Base-by-base conservation (phyloP, 2,888 invertebrate genomes). In the Megastigmus dorsalis region DNA sequence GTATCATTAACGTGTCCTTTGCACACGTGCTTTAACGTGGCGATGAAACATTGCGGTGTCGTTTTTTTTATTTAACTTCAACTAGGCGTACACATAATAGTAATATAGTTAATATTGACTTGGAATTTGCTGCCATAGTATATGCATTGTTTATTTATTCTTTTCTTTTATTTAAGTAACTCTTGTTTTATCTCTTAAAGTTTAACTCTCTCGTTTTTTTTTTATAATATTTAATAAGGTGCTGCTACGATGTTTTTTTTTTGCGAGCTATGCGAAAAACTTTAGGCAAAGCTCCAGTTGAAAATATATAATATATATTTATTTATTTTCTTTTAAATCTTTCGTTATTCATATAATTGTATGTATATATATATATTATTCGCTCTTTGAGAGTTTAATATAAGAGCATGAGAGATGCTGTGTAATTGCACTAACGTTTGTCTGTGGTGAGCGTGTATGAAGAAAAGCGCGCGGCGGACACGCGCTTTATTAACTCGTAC, bases 61-160 rank as follows among this genome's bases (percentile, higher is more conserved):
- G 18, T 28, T 73, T 57, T 41, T 52, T 28, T 73, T 57, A 28
- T 52, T 10, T 48, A 67, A 73, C 54, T 67, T 62, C 45, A 67
- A 45, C 73, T 67, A 73, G 66, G 60, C 65, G 15, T 67, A 67
- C 38, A 68, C 23, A 63, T 52, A 68, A n/a, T 54, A 48, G 54
- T 62, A 62, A 38, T 62, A 74, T n/a, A 57, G 38, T 68, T 69
- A 69, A 70, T 75, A 75, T 75, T 75, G 75, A 70, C 66, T 75
- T 75, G 43, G 41, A 75, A 70, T 52, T 38, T 59, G 30, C 7
- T 66, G 63, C n/a, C 38, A 54, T 50, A 71, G 55, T 70, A 60
- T 57, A 67, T 60, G 43, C 43, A 48, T 36, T 62, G 4, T 33
- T 54, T 55, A 43, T 28, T 50, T 67, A 57, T 38, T 3, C 4